phyloP scores from a whole-genome alignment of 2,888 invertebrate species.

The Lissonota sp. region DNA sequence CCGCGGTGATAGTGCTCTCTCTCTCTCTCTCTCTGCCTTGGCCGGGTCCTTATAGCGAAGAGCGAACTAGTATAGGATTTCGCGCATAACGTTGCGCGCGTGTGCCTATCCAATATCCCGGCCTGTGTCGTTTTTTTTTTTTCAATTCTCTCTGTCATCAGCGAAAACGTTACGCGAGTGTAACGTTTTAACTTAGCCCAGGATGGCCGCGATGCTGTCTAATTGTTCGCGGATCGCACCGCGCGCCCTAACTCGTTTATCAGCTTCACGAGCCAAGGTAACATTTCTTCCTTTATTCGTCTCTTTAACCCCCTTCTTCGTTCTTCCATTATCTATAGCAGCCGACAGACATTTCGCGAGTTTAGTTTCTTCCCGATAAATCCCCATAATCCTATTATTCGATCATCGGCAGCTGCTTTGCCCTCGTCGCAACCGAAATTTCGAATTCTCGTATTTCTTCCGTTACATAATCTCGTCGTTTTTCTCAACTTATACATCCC shows the following conservation, averaged over 20 bases:
- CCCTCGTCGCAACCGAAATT: conserved; percentile 13
- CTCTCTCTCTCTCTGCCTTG: not conserved
- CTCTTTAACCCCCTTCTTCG: not conserved
- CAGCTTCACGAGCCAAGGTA: conserved; percentile 79
- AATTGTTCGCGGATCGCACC: conserved; percentile 81
- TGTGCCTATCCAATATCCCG: conserved; percentile 38
- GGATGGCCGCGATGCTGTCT: conserved; percentile 82
- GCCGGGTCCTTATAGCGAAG: conserved; percentile 49
- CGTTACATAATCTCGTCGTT: conserved; percentile 56
- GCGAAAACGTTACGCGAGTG: conserved; percentile 53
- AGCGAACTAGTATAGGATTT: conserved; percentile 23
- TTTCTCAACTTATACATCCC: conserved; percentile 14
- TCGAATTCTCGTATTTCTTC: conserved; percentile 8
- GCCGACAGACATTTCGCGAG: conserved; percentile 24
- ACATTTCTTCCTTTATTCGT: conserved; percentile 54
- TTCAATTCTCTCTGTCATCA: conserved; percentile 64
- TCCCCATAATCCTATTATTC: not conserved
- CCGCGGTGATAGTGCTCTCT: not conserved
- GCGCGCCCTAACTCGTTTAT: conserved; percentile 78
- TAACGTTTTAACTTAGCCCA: conserved; percentile 63
- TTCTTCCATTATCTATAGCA: conserved; percentile 19
- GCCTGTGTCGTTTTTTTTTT: conserved; percentile 58
- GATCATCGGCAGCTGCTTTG: not conserved
- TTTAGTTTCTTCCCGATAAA: conserved; percentile 8
- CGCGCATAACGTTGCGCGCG: conserved; percentile 7